Base-by-base conservation (phyloP, 2,888 invertebrate genomes). In the Ichneumon xanthorius region DNA sequence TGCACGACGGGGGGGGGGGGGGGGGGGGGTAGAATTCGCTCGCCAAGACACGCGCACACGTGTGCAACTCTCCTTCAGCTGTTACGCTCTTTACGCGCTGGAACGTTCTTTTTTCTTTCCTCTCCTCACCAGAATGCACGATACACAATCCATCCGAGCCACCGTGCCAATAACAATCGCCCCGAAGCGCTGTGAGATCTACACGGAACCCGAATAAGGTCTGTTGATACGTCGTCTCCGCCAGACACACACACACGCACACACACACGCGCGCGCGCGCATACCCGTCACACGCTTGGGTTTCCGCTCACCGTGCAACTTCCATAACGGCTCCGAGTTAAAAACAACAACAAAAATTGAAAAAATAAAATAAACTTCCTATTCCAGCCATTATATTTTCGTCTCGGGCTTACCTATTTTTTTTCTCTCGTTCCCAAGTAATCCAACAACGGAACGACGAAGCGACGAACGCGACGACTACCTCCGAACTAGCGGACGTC, bases 121-220 rank as follows among this genome's bases (percentile, higher is more conserved):
- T 14, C 58, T 26, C 4, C 11, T 63, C 26, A n/a, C 30, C 9
- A 33, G 30, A 63, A 63, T 33, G 26, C 63, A 63, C 63, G 33
- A 63, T 63, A 63, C 63, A 33, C 63, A 33, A 63, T 63, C 30
- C 63, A 63, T 63, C 16, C 63, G 63, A 63, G 63, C 63, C 6
- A 30, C 16, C 63, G 63, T 63, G n/a, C 33, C 63, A 63, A 63
- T 33, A 63, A 63, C 63, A 33, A 63, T 63, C 63, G 63, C 63
- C 11, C 16, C 63, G 63, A n/a, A 63, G 33, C 63, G 33, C 63
- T 63, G 19, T 9, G 33, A 7, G 63, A 63, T n/a, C 63, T 4
- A 33, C 11, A 33, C 63, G n/a, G 14, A 30, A 63, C 26, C 63
- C 30, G 16, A 63, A 63, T 63, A 63, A 63, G 63, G 33, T 33